phyloP scores from a whole-genome alignment of 2,797 vertebrate genomes.

The Australoheros facetus region DNA sequence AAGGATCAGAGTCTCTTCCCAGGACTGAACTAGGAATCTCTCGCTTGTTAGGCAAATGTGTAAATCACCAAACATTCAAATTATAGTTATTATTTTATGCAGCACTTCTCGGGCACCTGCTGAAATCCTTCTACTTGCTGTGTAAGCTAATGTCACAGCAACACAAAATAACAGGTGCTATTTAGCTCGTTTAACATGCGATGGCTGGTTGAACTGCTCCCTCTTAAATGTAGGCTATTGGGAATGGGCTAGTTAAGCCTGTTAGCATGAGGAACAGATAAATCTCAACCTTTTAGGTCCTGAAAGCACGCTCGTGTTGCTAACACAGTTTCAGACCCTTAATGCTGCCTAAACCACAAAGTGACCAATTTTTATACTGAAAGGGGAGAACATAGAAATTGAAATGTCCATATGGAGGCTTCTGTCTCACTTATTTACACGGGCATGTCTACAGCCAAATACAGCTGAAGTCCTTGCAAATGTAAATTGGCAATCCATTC shows the following conservation, averaged over 20 bases:
- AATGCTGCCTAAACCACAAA: background rate
- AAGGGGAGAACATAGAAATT: background rate
- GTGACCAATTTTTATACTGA: background rate
- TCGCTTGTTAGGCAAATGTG: background rate
- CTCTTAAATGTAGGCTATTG: conserved; percentile 52
- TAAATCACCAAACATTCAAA: background rate
- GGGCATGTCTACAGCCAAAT: conserved; percentile 29
- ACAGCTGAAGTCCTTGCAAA: conserved; percentile 79
- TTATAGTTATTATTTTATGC: background rate
- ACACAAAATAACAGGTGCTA: background rate
- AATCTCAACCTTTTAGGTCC: background rate
- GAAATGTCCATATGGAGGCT: background rate
- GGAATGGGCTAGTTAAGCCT: background rate
- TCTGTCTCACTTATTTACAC: conserved; percentile 33
- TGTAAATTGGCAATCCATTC: conserved; percentile 80
- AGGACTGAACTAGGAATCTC: no score
- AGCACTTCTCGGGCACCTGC: background rate
- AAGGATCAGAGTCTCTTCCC: no score
- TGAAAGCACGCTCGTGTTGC: background rate
- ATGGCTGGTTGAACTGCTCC: background rate
- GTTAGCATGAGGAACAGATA: background rate
- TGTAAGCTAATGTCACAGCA: background rate
- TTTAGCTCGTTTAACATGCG: background rate
- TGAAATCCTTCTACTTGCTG: background rate
- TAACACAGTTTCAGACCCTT: background rate